Percentiles rank a stretch among this genome's conserved stretches.
Conservation (phyloP, 2,113 vertebrate species). For the Sorex araneus region DNA sequence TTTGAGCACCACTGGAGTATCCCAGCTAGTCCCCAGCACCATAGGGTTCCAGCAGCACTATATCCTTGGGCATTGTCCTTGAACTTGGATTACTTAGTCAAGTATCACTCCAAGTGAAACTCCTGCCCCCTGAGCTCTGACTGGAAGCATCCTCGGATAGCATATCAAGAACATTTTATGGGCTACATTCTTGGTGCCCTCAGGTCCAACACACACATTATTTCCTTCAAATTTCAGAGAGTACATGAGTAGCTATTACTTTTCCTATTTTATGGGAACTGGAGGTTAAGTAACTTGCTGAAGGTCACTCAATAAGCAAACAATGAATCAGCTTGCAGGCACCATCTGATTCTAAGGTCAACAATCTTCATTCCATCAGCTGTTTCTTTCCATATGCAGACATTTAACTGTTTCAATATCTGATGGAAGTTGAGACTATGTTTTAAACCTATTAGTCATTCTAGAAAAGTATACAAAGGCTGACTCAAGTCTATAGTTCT, state of each 20-base stretch:
- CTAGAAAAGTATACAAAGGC: background rate
- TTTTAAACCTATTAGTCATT: background rate
- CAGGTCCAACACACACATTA: background rate
- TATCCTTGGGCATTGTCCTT: no score
- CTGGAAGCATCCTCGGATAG: no score
- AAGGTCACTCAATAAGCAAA: background rate
- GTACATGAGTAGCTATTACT: background rate
- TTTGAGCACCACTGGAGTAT: no score
- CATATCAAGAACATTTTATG: background rate
- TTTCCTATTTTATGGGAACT: background rate
- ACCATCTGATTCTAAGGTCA: background rate
- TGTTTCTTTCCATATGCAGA: background rate
- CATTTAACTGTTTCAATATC: slow-evolving; percentile 19
- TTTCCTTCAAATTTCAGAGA: background rate
- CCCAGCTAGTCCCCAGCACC: no score
- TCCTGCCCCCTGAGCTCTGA: no score
- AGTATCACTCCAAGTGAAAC: no score
- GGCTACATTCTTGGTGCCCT: background rate
- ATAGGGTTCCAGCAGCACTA: no score
- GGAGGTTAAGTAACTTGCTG: background rate
- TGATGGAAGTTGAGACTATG: background rate
- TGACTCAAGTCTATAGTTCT: background rate
- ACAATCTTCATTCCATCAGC: background rate
- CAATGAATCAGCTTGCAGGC: background rate
- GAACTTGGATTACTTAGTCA: no score